These are phyloP conservation scores for Chelon auratus DNA, from an alignment of 2,797 vertebrate genomes.

Conservation along the genomic window DNA sequence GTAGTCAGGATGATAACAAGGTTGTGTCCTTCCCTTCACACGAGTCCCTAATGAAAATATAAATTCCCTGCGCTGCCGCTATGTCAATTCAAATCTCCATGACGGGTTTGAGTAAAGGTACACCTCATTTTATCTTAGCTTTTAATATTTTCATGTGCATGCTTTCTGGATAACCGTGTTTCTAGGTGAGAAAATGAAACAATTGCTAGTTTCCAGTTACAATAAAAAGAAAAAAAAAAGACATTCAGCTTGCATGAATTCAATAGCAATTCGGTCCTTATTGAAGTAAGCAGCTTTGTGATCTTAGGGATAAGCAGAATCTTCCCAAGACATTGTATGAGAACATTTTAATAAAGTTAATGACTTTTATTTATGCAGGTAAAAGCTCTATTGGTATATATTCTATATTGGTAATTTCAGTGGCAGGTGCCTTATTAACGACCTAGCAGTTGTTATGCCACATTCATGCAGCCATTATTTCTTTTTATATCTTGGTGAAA, in stretches of 20 bases:
- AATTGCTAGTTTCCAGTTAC: background rate
- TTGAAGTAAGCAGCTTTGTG: background rate
- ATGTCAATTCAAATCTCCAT: too few relatives aligned
- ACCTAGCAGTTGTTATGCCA: background rate
- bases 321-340: background rate
- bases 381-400: too few relatives aligned
- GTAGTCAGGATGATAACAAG: background rate
- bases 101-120: too few relatives aligned
- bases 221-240: too few relatives aligned
- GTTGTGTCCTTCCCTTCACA: background rate
- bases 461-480: background rate
- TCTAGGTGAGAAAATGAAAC: background rate
- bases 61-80: too few relatives aligned
- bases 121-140: background rate
- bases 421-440: background rate
- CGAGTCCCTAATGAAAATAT: conserved; percentile 8
- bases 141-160: background rate
- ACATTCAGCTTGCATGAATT: too few relatives aligned
- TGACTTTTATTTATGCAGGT: background rate
- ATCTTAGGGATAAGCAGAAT: background rate
- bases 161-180: background rate
- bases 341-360: background rate
- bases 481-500: background rate
- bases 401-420: too few relatives aligned
- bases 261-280: background rate